Base-by-base conservation (phyloP, 2,888 invertebrate genomes). In the Yponomeuta cagnagella region DNA sequence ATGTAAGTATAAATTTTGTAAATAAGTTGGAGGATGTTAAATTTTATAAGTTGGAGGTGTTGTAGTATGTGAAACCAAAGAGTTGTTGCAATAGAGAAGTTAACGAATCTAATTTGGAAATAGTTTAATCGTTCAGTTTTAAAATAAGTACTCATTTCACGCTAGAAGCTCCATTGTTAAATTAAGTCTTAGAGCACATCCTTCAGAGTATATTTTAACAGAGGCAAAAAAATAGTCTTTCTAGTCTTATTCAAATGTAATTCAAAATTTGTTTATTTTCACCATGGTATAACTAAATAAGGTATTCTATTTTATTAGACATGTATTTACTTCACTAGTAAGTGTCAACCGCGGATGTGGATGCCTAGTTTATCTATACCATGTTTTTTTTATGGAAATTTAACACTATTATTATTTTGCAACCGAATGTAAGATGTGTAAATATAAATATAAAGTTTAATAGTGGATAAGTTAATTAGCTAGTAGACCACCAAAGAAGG, bases 401-500 rank as follows among this genome's bases (percentile, higher is more conserved):
- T 3, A 15, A 58, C 52, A 15, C 52, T 8, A 31, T 31, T 31
- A 65, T 65, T 2, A 65, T 30, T 31, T 65, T 31, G 65, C 33
- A 31, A 65, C 31, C 31, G 65, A 65, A 31, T 65, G 65, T 65
- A 31, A 65, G 30, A 30, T 65, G 75, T 74, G 74, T 81, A 78
- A 82, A 82, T 75, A 74, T 75, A 80, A 76, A 73, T 75, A 80
- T 76, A 79, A 15, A 12, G 12, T 58, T 1, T 58, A 58, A 15
- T 58, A 58, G 12, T 4, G 3, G 2, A 15, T 72, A 68, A 74
- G 73, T 67, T 74, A 63, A 30, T 86, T 90, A 92, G 92, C 91
- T 92, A 91, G 91, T 91, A 90, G 88, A 91, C 52, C 82, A 91
- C 92, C 92, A 92, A 92, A 92, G 92, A 92, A 88, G 91, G 86